phyloP scores from a whole-genome alignment of 2,113 vertebrate genomes.

The Strix uralensis region DNA sequence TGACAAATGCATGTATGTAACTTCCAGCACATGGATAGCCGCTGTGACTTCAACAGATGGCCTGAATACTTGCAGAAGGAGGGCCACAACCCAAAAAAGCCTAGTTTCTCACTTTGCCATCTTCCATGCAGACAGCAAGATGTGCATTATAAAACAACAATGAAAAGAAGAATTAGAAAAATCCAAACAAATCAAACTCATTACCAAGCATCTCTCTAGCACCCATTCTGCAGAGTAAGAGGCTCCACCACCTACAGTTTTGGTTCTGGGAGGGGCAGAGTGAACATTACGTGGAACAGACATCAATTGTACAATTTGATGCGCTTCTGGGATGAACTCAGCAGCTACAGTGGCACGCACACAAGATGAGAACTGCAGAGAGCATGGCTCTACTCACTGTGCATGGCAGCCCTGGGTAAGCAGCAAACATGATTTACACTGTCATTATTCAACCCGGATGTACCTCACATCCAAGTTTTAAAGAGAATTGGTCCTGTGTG shows the following conservation, averaged over 20 bases:
- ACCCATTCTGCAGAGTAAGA: background rate
- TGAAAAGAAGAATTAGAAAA: background rate
- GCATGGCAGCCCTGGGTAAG: background rate
- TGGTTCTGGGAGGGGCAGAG: background rate
- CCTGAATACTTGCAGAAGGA: background rate
- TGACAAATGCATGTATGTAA: background rate
- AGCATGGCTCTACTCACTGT: background rate
- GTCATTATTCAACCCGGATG: background rate
- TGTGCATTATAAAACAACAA: background rate
- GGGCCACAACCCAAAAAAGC: background rate
- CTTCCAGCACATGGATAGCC: background rate
- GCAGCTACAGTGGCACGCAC: background rate
- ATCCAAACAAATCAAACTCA: background rate
- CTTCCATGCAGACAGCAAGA: background rate
- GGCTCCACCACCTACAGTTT: background rate
- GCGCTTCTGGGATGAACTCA: background rate
- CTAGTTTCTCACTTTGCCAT: background rate
- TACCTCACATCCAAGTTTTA: background rate
- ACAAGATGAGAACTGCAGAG: background rate
- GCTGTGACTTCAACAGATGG: background rate
- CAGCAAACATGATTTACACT: background rate
- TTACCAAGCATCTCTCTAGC: background rate
- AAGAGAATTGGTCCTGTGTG: background rate
- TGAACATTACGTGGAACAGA: background rate
- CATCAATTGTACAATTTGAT: accelerated